Conservation (phyloP, 2,113 vertebrate species). For the Nothobranchius furzeri region DNA sequence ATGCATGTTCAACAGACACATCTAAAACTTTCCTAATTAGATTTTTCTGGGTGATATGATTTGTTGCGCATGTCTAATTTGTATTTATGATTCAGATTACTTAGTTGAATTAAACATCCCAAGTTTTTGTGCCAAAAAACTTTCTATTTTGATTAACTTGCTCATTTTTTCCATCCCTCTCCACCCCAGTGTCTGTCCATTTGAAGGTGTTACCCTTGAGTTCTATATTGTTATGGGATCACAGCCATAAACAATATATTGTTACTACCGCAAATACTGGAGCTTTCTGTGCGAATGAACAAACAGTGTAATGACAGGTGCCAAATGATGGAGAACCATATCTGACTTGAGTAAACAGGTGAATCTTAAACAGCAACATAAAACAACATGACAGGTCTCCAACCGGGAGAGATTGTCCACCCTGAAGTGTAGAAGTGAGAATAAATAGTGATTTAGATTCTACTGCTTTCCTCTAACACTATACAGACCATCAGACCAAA, state of each 20-base stretch:
- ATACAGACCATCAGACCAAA: too few species aligned
- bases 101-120: neutral
- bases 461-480: too few species aligned
- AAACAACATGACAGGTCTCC: neutral
- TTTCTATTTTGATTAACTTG: conserved; percentile 1
- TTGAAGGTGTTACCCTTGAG: conserved; percentile 3
- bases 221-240: conserved; percentile 6
- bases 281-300: neutral
- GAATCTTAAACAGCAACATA: neutral
- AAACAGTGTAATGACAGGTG: neutral
- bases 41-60: neutral
- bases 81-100: neutral
- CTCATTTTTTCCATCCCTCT: neutral
- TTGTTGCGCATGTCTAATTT: neutral
- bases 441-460: too few species aligned
- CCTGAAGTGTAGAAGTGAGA: too few species aligned
- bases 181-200: neutral
- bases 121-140: neutral
- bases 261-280: neutral
- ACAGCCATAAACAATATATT: neutral
- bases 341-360: neutral
- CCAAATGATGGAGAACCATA: neutral
- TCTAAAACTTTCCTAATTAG: neutral
- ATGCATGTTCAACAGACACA: neutral
- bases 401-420: too few species aligned